Conservation (phyloP, 30 jellyfish, hydroid and myxozoan genomes). For the Pseudorhiza aurosa region DNA sequence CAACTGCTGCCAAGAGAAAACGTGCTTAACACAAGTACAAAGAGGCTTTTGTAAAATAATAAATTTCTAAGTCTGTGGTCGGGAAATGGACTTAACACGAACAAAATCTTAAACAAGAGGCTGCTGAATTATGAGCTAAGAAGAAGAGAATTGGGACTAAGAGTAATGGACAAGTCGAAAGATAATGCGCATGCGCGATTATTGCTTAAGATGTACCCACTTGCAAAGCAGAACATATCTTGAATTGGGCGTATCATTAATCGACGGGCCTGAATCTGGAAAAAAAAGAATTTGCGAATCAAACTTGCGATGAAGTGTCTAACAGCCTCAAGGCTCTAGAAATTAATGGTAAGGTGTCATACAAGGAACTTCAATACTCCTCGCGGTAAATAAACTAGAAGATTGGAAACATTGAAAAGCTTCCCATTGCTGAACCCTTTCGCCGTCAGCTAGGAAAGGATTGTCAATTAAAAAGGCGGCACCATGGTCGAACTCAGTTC, state of each 20-base stretch:
- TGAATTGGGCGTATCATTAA: neutral
- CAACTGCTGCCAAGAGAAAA: no score
- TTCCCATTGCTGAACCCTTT: slow-evolving; percentile 16
- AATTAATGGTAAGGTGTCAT: slow-evolving; percentile 16
- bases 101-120: slow-evolving; percentile 42
- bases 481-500: neutral
- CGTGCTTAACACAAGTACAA: no score
- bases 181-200: slow-evolving; percentile 37
- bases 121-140: slow-evolving; percentile 44
- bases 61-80: no score
- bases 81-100: slow-evolving; percentile 58
- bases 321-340: slow-evolving; percentile 34
- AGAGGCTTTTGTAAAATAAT: no score
- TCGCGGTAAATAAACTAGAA: slow-evolving; percentile 36
- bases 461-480: slow-evolving; percentile 6
- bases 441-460: slow-evolving; percentile 42
- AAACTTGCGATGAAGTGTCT: slow-evolving; percentile 47
- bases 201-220: slow-evolving; percentile 8
- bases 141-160: slow-evolving; percentile 38
- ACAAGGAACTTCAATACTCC: slow-evolving; percentile 16
- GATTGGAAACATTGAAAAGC: slow-evolving; percentile 40
- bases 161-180: slow-evolving; percentile 38
- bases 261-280: neutral
- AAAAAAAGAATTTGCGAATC: slow-evolving; percentile 12
- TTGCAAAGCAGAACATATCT: slow-evolving; percentile 8